These are phyloP conservation scores for Ailurus styani DNA, from an alignment of 2,113 vertebrate species.

Conservation along the genomic window DNA sequence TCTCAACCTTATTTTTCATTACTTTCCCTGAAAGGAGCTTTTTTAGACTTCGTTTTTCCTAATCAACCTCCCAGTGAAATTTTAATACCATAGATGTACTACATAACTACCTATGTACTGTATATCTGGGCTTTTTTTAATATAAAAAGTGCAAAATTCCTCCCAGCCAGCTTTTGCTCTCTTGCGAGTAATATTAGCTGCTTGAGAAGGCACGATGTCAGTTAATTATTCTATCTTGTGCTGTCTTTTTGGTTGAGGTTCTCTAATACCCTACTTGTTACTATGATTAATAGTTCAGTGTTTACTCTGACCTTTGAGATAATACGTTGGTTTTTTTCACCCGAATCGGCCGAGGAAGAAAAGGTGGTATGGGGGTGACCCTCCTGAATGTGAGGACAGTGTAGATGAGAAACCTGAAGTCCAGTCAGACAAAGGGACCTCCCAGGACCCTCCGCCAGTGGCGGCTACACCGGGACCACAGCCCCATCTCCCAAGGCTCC, in stretches of 20 bases:
- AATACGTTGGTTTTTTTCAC: not conserved
- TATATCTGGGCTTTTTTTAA: not conserved
- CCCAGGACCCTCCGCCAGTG: no score
- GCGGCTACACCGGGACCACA: rapidly evolving
- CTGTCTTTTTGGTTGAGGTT: not conserved
- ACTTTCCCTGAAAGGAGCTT: not conserved
- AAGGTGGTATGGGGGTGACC: not conserved
- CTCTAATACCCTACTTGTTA: not conserved
- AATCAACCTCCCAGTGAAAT: not conserved
- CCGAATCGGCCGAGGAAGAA: not conserved
- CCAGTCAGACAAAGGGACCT: not conserved
- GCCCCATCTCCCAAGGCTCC: not conserved
- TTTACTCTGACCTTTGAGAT: not conserved
- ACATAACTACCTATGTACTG: not conserved
- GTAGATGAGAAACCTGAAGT: not conserved
- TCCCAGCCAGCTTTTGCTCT: not conserved
- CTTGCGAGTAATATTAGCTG: not conserved
- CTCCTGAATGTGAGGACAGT: not conserved
- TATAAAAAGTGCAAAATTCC: not conserved
- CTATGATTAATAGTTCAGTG: not conserved
- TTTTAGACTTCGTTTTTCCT: not conserved
- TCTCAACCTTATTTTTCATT: not conserved
- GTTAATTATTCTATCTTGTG: not conserved
- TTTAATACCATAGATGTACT: not conserved
- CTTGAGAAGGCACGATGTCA: not conserved